phyloP scores from a whole-genome alignment of 2,888 invertebrate species.

The Dione vanillae region DNA sequence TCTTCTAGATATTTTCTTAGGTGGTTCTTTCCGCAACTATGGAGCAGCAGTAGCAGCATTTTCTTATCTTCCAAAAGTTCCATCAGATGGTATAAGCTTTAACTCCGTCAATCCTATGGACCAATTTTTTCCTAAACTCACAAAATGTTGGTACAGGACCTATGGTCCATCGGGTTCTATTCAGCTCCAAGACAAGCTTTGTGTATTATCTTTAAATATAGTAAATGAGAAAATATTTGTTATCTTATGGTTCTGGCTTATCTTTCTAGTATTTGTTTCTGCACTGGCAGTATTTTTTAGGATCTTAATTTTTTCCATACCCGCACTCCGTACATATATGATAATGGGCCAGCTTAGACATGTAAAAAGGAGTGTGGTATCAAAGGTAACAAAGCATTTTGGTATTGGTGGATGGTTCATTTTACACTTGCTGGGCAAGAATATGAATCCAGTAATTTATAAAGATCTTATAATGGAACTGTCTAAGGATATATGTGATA shows the following conservation, averaged over 20 bases:
- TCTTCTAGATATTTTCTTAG: slow-evolving; percentile 86
- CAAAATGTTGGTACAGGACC: slow-evolving; percentile 85
- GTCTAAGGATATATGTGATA: slow-evolving; percentile 68
- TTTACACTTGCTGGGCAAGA: slow-evolving; percentile 89
- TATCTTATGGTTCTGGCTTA: slow-evolving; percentile 90
- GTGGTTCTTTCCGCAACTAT: slow-evolving; percentile 85
- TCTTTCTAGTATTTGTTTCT: slow-evolving; percentile 85
- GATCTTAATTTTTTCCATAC: slow-evolving; percentile 79
- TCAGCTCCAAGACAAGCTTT: slow-evolving; percentile 86
- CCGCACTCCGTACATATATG: slow-evolving; percentile 85
- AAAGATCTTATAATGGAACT: slow-evolving; percentile 85
- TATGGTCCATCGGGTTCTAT: slow-evolving; percentile 85
- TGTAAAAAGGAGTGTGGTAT: slow-evolving; percentile 80
- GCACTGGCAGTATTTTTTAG: slow-evolving; percentile 87
- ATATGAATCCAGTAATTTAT: slow-evolving; percentile 88
- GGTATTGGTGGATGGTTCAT: slow-evolving; percentile 91
- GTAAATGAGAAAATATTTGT: slow-evolving; percentile 92
- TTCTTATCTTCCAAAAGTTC: slow-evolving; percentile 67
- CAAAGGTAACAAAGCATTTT: slow-evolving; percentile 79
- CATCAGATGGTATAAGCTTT: slow-evolving; percentile 50
- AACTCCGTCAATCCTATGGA: slow-evolving; percentile 86
- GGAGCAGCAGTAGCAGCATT: slow-evolving; percentile 82
- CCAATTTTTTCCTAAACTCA: slow-evolving; percentile 87
- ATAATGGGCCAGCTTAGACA: slow-evolving; percentile 85
- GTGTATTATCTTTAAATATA: slow-evolving; percentile 90